Base-by-base conservation (phyloP, 2,113 vertebrate genomes). In the Trochalopteron elliotii region DNA sequence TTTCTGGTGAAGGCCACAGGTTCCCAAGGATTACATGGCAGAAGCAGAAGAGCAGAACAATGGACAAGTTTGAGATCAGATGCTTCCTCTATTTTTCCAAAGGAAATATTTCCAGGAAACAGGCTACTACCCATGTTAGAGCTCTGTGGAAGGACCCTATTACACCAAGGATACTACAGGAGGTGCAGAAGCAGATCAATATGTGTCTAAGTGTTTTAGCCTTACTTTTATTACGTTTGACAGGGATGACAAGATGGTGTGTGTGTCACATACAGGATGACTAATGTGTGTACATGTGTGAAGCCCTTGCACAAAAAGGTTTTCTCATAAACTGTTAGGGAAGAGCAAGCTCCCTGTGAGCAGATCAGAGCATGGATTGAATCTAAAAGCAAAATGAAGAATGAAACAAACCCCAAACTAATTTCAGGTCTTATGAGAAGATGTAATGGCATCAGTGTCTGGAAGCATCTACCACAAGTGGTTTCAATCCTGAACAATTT, bases 21-120 rank as follows among this genome's bases (percentile, higher is more conserved):
- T 65, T 75, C 70, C 63, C 64, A 50, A 79, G 57, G 68, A 76
- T 94, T 88, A 56, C 59, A 70, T 75, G 89, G 83, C 75, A 72
- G 83, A n/a, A 83, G 64, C 47, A 94, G 71, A 84, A 64, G 31
- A 82, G 75, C 24, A 83, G 90, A 96, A 95, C 71, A 94, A 84
- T 63, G 89, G 33, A 59, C 35, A 96, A 87, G 59, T 96, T 75
- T 79, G 92, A 95, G 93, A 92, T 97, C 81, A 96, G 90, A 94
- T 77, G 74, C 83, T 97, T 96, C 92, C 92, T 92, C 60, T 52
- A 60, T 74, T 37, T 96, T 97, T 95, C 94, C 94, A 93, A 94
- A 97, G 96, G 81, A 97, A 98, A 97, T 72, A 94, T 85, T 95
- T 94, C 61, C 84, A 96, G 96, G 96, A 97, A 96, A 74, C 71